Base-by-base conservation (phyloP, 2,113 vertebrate species). In the Oenanthe melanoleuca region DNA sequence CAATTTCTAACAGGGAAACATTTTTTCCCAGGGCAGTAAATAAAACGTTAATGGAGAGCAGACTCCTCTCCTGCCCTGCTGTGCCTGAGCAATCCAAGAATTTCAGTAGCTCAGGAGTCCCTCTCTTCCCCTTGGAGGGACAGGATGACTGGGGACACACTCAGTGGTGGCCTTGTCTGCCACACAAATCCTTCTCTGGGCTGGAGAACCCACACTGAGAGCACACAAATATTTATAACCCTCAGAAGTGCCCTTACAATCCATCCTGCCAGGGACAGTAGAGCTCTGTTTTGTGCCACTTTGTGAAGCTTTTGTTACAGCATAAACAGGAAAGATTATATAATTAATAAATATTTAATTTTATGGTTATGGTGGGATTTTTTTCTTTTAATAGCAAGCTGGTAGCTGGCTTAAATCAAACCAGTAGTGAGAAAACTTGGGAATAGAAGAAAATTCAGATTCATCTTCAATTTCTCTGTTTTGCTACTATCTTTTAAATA, bases 21-120 rank as follows among this genome's bases (percentile, higher is more conserved):
- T 69, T 89, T 86, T 92, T 91, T 77, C 72, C 69, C 79, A 75
- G 45, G 38, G 47, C 50, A 83, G 83, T 97, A 95, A 95, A 93
- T 92, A 89, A 91, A 67, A 84, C 8, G 3, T 56, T 95, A 81
- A 72, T 80, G 47, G 53, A 44, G n/a, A 52, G 24, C 33, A 90
- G 55, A 75, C 55, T 63, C 72, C 6, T 83, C 3, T 78, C 37
- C 59, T 83, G 31, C 56, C 61, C 52, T 34, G 16, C 29, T 42
- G 55, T 72, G 53, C 29, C 61, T 52, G 24, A 75, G 18, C 55
- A 50, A 31, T 53, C 59, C 64, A 55, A 67, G 53, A 65, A 44
- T 24, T 52, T 50, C 59, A 75, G 12, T 34, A 88, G 40, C 60
- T 75, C 28, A 59, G n/a, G 31, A 11, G 17, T 80, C 37, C 3